A percentile compares a stretch with the other conserved stretches of the same genome.
These are phyloP conservation scores for Aphis gossypii DNA, from an alignment of 1,140 invertebrate genomes.

Conservation along the genomic window DNA sequence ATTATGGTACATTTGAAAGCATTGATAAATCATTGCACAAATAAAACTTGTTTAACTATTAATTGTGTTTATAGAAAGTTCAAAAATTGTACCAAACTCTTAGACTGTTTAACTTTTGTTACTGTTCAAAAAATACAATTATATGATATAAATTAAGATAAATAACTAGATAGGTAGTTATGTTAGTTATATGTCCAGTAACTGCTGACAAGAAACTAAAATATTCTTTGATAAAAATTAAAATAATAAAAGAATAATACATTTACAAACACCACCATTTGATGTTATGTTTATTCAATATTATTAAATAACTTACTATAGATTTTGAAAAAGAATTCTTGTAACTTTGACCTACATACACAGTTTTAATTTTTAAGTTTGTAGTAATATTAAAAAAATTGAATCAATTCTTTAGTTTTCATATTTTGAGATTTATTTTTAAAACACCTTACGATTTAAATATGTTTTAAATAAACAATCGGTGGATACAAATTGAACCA, in stretches of 20 bases:
- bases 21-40: neutral
- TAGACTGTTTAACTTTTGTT: neutral
- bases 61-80: slow-evolving; percentile 6
- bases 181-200: neutral
- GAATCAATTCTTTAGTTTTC: too few species aligned
- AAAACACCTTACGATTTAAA: neutral
- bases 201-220: neutral
- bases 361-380: too few species aligned
- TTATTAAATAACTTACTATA: neutral
- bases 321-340: neutral
- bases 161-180: neutral
- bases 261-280: neutral
- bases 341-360: neutral
- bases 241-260: neutral
- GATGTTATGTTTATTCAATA: neutral
- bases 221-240: neutral
- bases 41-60: neutral
- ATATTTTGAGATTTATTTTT: neutral
- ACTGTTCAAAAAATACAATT: neutral
- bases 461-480: neutral
- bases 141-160: neutral
- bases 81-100: neutral
- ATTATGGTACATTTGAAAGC: neutral
- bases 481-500: neutral
- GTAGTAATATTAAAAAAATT: too few species aligned